Base-by-base conservation (phyloP, 2,888 invertebrate genomes). In the Gnatocerus cornutus region DNA sequence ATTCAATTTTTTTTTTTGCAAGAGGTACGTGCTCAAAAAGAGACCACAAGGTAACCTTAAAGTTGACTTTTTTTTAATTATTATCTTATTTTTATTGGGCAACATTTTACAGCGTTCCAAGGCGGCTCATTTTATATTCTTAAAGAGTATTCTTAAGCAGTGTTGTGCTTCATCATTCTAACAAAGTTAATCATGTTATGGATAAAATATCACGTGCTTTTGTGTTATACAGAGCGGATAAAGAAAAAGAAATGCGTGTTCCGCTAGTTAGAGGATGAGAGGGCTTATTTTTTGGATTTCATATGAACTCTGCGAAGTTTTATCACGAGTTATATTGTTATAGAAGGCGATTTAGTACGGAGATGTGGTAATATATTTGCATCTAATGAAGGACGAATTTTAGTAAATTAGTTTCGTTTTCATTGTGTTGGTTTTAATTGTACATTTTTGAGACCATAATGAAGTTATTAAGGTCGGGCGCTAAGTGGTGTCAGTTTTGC, bases 171-270 rank as follows among this genome's bases (percentile, higher is more conserved):
- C 45, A 58, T 58, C 30, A 56, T 43, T 43, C n/a, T 45, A 1
- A 14, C 43, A 45, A 45, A 43, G 12, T 30, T 58, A 30, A 58
- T 45, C 58, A 27, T 12, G 41, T 27, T 41, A 39, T 27, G 41
- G 53, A 1, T 6, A 41, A 56, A 41, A 41, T 41, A 14, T 56
- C 12, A 56, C 10, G 39, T n/a, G 37, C 14, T 56, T 43, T 39
- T 14, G 41, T 56, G 56, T 27, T 58, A 58, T 29, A 58, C 41
- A 56, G 41, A 41, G 56, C 56, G 56, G 27, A 56, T 56, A 58
- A 59, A 59, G 45, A 59, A 59, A 55, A 37, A 52, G 7, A 39
- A 13, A 7, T 13, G 39, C 39, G 16, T 52, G 52, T 29, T 55
- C 14, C 33, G 39, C 33, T 10, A 16, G 10, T 27, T 27, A 50